phyloP scores from a whole-genome alignment of 2,888 invertebrate species.

The Acleris cristana region DNA sequence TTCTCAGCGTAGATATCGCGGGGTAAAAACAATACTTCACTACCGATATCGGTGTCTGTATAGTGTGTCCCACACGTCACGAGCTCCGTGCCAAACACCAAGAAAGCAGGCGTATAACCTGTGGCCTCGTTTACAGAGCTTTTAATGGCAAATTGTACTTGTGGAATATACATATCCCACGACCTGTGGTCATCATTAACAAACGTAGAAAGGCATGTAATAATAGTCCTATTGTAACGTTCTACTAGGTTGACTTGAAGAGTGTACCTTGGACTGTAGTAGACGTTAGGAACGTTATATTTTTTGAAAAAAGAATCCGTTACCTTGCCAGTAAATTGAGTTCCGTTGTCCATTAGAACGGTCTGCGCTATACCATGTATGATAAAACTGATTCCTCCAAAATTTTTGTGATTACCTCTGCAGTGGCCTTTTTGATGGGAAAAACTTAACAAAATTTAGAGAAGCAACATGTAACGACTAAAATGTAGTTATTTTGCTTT shows the following conservation, averaged over 20 bases:
- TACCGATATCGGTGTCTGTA: background rate
- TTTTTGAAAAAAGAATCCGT: conserved; percentile 31
- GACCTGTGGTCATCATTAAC: conserved; percentile 41
- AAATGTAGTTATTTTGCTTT: conserved; percentile 37
- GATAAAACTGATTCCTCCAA: conserved; percentile 45
- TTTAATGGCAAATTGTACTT: conserved; percentile 43
- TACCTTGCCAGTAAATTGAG: conserved; percentile 41
- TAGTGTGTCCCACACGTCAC: conserved; percentile 31
- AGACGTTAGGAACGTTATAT: conserved; percentile 44
- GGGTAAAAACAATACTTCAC: too few relatives aligned
- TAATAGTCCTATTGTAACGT: conserved; percentile 43
- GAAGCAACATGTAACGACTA: conserved; percentile 44
- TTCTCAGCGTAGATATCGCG: too few relatives aligned
- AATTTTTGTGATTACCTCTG: conserved; percentile 25
- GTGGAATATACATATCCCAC: conserved; percentile 42
- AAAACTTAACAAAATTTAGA: conserved; percentile 42
- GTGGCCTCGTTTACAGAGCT: conserved; percentile 43
- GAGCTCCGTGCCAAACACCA: conserved; percentile 41
- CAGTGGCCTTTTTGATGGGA: conserved; percentile 40
- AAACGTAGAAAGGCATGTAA: conserved; percentile 39
- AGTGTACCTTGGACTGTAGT: conserved; percentile 37
- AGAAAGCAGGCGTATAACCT: conserved; percentile 39
- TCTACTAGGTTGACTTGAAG: conserved; percentile 40
- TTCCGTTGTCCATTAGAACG: conserved; percentile 45
- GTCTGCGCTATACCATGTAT: conserved; percentile 47